These are phyloP conservation scores for Brachymystax lenok DNA, from an alignment of 2,797 vertebrate genomes.

Conservation along the genomic window DNA sequence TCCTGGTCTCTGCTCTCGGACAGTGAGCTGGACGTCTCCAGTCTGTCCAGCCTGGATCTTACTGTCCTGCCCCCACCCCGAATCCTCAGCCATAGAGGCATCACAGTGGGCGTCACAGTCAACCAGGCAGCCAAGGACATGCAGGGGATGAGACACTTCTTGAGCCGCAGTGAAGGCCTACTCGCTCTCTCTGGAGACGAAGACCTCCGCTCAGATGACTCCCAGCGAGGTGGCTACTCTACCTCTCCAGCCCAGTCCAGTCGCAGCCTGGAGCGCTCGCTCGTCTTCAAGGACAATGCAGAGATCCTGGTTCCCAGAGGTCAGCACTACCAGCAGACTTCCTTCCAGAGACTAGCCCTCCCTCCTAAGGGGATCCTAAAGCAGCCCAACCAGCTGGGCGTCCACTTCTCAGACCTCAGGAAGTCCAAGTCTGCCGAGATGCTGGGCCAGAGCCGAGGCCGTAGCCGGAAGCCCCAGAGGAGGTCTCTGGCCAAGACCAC, in stretches of 20 bases:
- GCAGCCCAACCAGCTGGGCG: conserved; percentile 57
- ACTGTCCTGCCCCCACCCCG: conserved; percentile 41
- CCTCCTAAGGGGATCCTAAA: conserved; percentile 79
- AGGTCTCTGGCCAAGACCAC: conserved; percentile 31
- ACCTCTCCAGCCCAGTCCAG: conserved; percentile 64
- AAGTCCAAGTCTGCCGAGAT: conserved; percentile 77
- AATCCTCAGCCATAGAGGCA: conserved; percentile 42
- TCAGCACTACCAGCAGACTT: conserved; percentile 28
- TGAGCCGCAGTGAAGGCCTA: conserved; percentile 67
- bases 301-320: conserved; percentile 67
- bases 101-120: conserved; percentile 6
- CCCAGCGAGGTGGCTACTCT: conserved; percentile 42
- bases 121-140: background rate
- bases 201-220: conserved; percentile 42
- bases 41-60: conserved; percentile 70
- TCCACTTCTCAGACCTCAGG: conserved; percentile 62
- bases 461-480: conserved; percentile 17
- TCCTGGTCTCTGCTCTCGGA: conserved; percentile 74
- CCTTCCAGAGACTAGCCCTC: rapidly evolving
- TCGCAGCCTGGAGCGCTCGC: conserved; percentile 70
- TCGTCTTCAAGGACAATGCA: conserved; percentile 75
- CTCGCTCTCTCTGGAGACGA: conserved; percentile 56
- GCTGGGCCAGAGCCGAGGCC: conserved; percentile 39
- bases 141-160: conserved; percentile 51
- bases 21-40: conserved; percentile 78